phyloP scores from a whole-genome alignment of 37 sponge, comb jelly and placozoan genomes.

The Tethya wilhelma region DNA sequence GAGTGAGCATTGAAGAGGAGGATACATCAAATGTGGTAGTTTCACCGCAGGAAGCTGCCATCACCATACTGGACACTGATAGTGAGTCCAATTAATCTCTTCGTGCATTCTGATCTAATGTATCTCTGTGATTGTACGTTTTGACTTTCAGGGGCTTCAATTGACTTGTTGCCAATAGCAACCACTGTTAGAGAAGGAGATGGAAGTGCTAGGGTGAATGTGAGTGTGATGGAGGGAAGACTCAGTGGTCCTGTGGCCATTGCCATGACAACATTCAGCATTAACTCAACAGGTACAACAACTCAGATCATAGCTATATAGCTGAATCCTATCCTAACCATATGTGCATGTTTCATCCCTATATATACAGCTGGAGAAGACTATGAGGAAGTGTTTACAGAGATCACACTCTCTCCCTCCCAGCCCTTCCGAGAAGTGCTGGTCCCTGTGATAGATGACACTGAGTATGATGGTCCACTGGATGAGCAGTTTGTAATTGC shows the following conservation, averaged over 20 bases:
- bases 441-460: conserved; percentile 10
- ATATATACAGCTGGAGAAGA: conserved; percentile 5
- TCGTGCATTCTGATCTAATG: no score
- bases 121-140: no score
- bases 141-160: no score
- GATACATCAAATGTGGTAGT: no score
- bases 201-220: conserved; percentile 4
- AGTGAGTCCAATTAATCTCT: no score
- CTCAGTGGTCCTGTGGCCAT: background rate
- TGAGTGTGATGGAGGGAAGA: background rate
- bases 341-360: background rate
- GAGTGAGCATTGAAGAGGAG: no score
- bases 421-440: background rate
- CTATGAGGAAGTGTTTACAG: no score
- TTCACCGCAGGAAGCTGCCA: no score
- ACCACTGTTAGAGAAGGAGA: conserved; percentile 16
- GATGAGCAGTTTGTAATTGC: conserved; percentile 6
- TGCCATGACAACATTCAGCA: background rate
- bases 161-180: no score
- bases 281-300: background rate
- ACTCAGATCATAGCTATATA: background rate
- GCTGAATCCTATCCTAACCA: background rate
- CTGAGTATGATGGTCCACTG: background rate
- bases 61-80: no score
- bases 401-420: background rate